Evolutionary conservation across 2,888 invertebrate species (phyloP).

Genomic region (Cepaea hortensis): DNA sequence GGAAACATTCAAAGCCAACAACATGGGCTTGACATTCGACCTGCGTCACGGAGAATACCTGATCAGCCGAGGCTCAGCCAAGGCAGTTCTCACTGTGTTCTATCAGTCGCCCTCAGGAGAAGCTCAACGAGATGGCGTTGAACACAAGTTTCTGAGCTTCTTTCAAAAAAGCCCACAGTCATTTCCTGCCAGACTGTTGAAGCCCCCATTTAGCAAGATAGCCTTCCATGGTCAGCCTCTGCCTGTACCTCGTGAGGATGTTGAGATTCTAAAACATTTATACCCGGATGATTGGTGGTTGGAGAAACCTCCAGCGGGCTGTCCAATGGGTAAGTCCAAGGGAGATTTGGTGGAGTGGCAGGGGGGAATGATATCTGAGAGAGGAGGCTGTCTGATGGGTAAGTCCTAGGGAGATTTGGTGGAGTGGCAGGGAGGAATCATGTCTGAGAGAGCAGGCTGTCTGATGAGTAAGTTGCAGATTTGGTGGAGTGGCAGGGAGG

Average conservation of each 20-base stretch:
- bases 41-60: constrained; percentile 79
- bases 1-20: not conserved
- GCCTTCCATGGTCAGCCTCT: constrained; percentile 69
- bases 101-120: constrained; percentile 44
- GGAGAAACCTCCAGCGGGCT: constrained; percentile 60
- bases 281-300: constrained; percentile 80
- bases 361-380: no score
- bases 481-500: no score
- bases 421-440: no score
- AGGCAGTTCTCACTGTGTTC: constrained; percentile 78
- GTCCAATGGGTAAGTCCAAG: not conserved
- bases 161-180: constrained; percentile 75
- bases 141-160: constrained; percentile 78
- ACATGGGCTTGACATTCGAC: constrained; percentile 77
- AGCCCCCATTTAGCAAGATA: constrained; percentile 77
- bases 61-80: constrained; percentile 72
- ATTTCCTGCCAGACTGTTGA: constrained; percentile 79
- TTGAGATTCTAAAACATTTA: constrained; percentile 81
- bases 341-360: no score
- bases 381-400: no score
- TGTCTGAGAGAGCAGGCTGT: no score
- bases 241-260: constrained; percentile 79
- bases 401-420: no score
- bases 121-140: constrained; percentile 79
- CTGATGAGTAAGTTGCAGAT: no score